phyloP scores from a whole-genome alignment of 1,140 invertebrate genomes.

The Atopsyche davidsoni region DNA sequence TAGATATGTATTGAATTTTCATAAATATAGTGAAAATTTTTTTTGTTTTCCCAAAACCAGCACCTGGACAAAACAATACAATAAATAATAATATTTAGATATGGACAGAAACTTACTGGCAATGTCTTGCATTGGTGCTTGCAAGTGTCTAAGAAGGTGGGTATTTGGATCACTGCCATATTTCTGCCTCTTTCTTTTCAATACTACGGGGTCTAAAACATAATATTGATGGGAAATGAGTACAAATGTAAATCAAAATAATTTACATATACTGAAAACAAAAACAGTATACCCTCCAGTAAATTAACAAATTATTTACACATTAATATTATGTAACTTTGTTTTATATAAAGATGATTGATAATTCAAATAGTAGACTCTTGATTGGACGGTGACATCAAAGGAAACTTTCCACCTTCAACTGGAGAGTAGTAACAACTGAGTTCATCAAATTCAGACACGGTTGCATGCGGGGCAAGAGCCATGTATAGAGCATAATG shows the following conservation, averaged over 20 bases:
- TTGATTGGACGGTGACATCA: constrained; percentile 20
- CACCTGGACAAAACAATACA: no score
- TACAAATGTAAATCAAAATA: no score
- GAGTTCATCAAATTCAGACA: constrained; percentile 80
- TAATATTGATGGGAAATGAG: no score
- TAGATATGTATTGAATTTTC: no score
- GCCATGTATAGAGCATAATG: constrained; percentile 80
- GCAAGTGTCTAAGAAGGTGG: constrained; percentile 48
- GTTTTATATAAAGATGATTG: no score
- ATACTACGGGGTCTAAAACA: constrained; percentile 44
- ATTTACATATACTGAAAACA: no score
- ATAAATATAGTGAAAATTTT: no score
- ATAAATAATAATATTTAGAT: no score
- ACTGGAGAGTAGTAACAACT: constrained; percentile 80
- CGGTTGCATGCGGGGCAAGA: constrained; percentile 74
- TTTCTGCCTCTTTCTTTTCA: constrained; percentile 56
- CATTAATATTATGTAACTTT: no score
- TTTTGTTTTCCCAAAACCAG: no score
- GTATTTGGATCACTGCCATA: constrained; percentile 49
- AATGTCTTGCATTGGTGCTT: constrained; percentile 43
- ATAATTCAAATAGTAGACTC: constrained; percentile 19
- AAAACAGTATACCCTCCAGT: no score
- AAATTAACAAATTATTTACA: no score
- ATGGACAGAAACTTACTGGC: constrained; percentile 52
- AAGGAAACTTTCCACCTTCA: constrained; percentile 60